phyloP scores from a whole-genome alignment of 2,797 vertebrate genomes.

The Sebastes wilsoni region DNA sequence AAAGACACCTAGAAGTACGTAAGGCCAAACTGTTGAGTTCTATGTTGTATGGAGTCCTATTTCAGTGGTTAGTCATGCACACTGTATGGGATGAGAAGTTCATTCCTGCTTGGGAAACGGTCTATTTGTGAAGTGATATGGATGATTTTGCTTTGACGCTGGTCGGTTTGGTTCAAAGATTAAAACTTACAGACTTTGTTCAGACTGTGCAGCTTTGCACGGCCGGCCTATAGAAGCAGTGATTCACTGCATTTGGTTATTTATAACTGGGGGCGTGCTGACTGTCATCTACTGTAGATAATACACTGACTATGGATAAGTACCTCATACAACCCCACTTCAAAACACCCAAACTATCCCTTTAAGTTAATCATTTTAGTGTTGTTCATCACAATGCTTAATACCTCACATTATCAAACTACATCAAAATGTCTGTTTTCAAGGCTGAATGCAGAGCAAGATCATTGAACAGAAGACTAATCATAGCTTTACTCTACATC shows the following conservation, averaged over 20 bases:
- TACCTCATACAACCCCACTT: too few relatives aligned
- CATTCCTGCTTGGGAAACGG: background rate
- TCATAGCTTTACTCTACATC: rapidly evolving
- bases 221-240: background rate
- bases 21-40: slow-evolving; percentile 9
- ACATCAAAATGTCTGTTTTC: background rate
- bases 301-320: too few relatives aligned
- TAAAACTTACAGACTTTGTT: background rate
- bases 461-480: background rate
- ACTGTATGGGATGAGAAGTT: background rate
- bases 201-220: background rate
- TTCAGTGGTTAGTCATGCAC: background rate
- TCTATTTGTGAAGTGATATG: background rate
- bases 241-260: background rate
- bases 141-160: background rate
- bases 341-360: too few relatives aligned
- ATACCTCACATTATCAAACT: background rate
- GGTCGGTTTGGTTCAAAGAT: background rate
- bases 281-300: too few relatives aligned
- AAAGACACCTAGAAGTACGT: slow-evolving; percentile 84
- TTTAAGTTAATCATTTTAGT: background rate
- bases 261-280: too few relatives aligned
- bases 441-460: background rate
- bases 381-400: background rate
- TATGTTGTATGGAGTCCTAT: background rate